Percentiles rank a stretch among this genome's conserved stretches.
These are phyloP conservation scores for Mylabris phalerata DNA, from an alignment of 1,140 invertebrate species.

Conservation along the genomic window DNA sequence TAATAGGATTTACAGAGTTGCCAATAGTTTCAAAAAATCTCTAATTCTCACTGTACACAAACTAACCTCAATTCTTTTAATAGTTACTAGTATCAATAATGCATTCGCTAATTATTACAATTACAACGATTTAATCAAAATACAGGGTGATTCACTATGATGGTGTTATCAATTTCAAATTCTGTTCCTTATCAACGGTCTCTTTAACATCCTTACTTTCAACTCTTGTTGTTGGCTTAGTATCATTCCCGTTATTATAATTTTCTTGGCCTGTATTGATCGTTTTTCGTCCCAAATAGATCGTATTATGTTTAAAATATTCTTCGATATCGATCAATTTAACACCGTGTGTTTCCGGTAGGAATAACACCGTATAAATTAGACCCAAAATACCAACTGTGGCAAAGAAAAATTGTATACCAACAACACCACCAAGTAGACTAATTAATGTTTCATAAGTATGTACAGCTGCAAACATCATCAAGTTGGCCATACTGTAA, in stretches of 20 bases:
- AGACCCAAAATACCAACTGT: conserved; percentile 50
- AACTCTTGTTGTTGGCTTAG: background rate
- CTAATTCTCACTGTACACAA: too few species aligned
- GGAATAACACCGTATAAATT: conserved; percentile 52
- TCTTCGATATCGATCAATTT: conserved; percentile 58
- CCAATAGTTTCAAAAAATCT: too few species aligned
- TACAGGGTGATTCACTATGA: too few species aligned
- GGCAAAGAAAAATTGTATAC: conserved; percentile 53
- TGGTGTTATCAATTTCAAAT: too few species aligned
- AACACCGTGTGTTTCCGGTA: conserved; percentile 65
- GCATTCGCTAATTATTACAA: too few species aligned
- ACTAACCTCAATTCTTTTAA: too few species aligned
- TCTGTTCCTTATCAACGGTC: too few species aligned
- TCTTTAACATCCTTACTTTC: too few species aligned
- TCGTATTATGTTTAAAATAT: conserved; percentile 47
- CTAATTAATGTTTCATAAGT: conserved; percentile 42
- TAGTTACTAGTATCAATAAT: too few species aligned
- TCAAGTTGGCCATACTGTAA: conserved; percentile 46
- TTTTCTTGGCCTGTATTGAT: background rate
- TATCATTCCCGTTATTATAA: background rate
- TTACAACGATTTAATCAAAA: too few species aligned
- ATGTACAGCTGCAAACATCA: conserved; percentile 51
- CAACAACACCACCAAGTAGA: conserved; percentile 24
- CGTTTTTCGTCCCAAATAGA: conserved; percentile 25
- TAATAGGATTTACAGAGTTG: too few species aligned